A percentile compares a stretch with the other conserved stretches of the same genome.
Evolutionary conservation across 2,888 invertebrate genomes (phyloP).

Genomic region (Odontocerum albicorne): DNA sequence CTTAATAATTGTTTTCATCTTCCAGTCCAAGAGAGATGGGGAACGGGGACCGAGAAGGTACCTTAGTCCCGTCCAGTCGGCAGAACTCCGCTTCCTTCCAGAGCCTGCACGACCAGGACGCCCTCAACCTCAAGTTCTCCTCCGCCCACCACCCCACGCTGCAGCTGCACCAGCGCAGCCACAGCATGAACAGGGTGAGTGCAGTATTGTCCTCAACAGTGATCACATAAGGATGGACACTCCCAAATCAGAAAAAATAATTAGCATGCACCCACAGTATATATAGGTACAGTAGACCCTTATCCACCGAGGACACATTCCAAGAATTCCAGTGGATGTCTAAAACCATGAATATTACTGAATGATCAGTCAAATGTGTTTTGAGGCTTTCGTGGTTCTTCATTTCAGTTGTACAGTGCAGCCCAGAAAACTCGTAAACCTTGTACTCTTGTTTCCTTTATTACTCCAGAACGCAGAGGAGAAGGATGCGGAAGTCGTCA

Average conservation of each 20-base stretch:
- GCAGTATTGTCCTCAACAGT: background rate
- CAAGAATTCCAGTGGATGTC: too few species aligned
- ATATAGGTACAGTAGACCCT: background rate
- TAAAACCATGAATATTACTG: too few species aligned
- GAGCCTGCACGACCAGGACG: constrained; percentile 41
- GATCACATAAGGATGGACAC: background rate
- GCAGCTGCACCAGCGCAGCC: constrained; percentile 53
- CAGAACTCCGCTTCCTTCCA: constrained; percentile 41
- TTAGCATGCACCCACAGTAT: background rate
- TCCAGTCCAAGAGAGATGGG: constrained; percentile 10
- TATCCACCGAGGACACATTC: too few species aligned
- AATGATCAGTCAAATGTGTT: too few species aligned
- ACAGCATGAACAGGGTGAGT: constrained; percentile 56
- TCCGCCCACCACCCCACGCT: constrained; percentile 42
- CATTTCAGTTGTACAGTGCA: too few species aligned
- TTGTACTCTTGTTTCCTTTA: too few species aligned
- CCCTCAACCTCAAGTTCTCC: constrained; percentile 47
- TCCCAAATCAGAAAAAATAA: background rate
- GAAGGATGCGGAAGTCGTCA: too few species aligned
- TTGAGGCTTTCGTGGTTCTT: too few species aligned
- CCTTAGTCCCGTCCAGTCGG: constrained; percentile 15
- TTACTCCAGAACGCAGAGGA: too few species aligned
- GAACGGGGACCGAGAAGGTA: constrained; percentile 6
- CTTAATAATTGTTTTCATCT: too few species aligned
- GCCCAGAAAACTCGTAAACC: too few species aligned